Evolutionary conservation across 2,888 invertebrate species (phyloP), one percentile per base, ranked within the genome.

Genomic region (Dichetophora obliterata): DNA sequence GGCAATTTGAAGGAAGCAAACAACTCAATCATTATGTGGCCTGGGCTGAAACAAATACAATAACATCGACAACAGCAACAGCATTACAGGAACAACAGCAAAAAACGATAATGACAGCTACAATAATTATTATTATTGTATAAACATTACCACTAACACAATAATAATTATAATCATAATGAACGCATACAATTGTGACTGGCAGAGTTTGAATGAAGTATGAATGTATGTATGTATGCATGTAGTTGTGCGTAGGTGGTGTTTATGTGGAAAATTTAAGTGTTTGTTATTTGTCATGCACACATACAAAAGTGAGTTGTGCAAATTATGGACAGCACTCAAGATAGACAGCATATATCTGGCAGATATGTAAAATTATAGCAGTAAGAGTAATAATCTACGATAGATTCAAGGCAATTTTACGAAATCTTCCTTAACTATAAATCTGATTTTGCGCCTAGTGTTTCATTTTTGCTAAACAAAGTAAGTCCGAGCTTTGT

Each of bases 121-220:
- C 57, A 59, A 59, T 27, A 24, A 59, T 59, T 24, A 59, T 59
- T 43, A 66, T 66, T 66, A 43, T 43, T 66, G 37, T 34, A 66
- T 66, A 34, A 9, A 34, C 66, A 66, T 37, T 43, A 66, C 37
- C 37, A 11, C 66, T 34, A 66, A 37, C 37, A 43, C 66, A 66
- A 19, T 34, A n/a, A 37, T 11, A 65, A 65, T 65, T 22, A 65
- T 37, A 19, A 37, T 37, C 5, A 65, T 19, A 65, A 65, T 65
- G 31, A 34, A 14, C 34, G 31, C 24, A 43, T 22, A 54, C 19
- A 22, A 54, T 9, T 22, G 11, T 54, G 11, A 19, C 54, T 22
- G 22, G 19, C 19, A 54, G 54, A 22, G 54, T 6, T 54, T n/a
- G n/a, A 6, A 59, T 59, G 24, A 3, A 24, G 43, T 14, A 11